Base-by-base conservation (phyloP, 1,140 invertebrate genomes). In the Zaprionus inermis region DNA sequence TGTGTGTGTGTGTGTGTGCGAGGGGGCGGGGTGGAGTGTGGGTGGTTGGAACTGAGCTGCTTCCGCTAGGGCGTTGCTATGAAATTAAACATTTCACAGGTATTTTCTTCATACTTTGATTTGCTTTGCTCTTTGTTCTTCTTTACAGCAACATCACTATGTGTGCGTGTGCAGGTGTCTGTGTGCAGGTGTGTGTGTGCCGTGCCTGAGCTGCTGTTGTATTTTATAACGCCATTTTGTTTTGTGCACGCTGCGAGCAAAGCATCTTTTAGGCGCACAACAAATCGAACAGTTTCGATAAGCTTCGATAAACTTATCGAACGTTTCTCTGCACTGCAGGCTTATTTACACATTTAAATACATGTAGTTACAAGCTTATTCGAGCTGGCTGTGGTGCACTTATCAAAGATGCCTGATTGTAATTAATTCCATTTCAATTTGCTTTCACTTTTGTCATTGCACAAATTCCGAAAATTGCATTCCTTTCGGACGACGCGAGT, bases 71-170 rank as follows among this genome's bases (percentile, higher is more conserved):
- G 89, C 82, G 89, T 91, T 91, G 89, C 89, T 90, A 91, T 86
- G 89, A 91, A 91, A 90, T 91, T 89, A 86, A 91, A 91, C 84
- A 91, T 91, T 88, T 89, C 82, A 79, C 83, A 91, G 89, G 89
- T 91, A 91, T 91, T 91, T 68, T 78, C 80, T 79, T 72, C 70
- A 55, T 88, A 67, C 88, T 84, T 91, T 91, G 80, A 88, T 91
- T 81, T 84, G 34, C 67, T 68, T 68, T 57, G 34, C 56, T 46
- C 76, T 88, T 89, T 89, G 85, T 89, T 89, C 85, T 89, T 89
- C 85, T 84, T 61, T 49, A 34, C 73, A 56, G 52, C 65, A 75
- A 51, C 74, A 74, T 52, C 67, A 66, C 30, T 44, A 69, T 70
- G 24, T 28, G 22, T 24, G 2, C 4, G 22, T 24, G 22, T 24